These are phyloP conservation scores for Furnarius figulus DNA, from an alignment of 2,113 vertebrate species.

Conservation along the genomic window DNA sequence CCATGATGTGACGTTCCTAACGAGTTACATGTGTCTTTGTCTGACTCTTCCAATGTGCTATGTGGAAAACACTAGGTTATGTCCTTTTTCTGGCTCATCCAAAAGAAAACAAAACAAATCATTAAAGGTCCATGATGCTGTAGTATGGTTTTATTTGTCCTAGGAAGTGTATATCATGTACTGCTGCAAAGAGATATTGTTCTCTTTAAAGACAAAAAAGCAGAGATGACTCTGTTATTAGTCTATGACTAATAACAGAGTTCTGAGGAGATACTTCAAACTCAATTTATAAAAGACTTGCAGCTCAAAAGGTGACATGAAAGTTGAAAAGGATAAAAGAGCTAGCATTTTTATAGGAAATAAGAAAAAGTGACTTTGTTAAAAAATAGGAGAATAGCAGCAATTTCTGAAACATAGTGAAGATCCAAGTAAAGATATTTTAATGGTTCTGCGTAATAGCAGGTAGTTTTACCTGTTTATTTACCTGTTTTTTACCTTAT, in stretches of 20 bases:
- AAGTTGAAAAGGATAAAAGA: conserved; percentile 52
- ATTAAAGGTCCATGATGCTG: neutral
- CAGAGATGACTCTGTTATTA: neutral
- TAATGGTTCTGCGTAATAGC: neutral
- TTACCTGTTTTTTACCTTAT: too few species aligned
- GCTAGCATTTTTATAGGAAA: conserved; percentile 8
- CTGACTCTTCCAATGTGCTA: neutral
- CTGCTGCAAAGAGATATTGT: fast-evolving
- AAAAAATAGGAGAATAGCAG: neutral
- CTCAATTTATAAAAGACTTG: conserved; percentile 28
- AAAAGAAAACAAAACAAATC: neutral
- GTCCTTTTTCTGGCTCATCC: neutral
- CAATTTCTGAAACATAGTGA: neutral
- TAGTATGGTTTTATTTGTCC: neutral
- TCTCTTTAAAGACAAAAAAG: neutral
- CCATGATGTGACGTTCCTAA: fast-evolving
- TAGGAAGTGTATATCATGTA: neutral
- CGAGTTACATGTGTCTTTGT: neutral
- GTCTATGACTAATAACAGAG: conserved; percentile 20
- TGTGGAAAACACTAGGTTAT: neutral
- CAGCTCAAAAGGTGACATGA: conserved; percentile 31
- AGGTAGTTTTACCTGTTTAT: neutral
- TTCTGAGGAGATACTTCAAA: conserved; percentile 37
- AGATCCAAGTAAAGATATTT: neutral
- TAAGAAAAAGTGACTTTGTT: neutral